These are phyloP conservation scores for Delphinapterus leucas DNA, from an alignment of 2,113 vertebrate genomes.

Conservation along the genomic window DNA sequence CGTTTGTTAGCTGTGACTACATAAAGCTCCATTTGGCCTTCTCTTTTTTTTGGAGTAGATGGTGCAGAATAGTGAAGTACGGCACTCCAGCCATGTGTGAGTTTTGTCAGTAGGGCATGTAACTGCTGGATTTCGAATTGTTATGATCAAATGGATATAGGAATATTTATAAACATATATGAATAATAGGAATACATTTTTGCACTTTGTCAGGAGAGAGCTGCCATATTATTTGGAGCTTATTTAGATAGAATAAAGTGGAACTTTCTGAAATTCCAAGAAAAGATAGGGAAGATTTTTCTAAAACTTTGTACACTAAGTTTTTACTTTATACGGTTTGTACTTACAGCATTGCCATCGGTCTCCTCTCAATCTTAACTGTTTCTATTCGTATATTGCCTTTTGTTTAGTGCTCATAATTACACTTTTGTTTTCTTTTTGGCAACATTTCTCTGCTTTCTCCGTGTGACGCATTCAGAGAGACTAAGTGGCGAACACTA, in stretches of 20 bases:
- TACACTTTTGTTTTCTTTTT: not conserved
- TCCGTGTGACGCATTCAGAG: not conserved
- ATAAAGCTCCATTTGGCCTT: not conserved
- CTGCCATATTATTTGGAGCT: not conserved
- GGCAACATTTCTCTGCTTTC: not conserved
- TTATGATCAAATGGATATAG: not conserved
- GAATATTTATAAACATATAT: not conserved
- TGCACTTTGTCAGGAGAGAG: not conserved
- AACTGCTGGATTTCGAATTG: not conserved
- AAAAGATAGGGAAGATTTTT: not conserved
- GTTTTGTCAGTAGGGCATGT: not conserved
- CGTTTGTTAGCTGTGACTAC: not conserved
- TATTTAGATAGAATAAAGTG: not conserved
- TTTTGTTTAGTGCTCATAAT: constrained; percentile 31
- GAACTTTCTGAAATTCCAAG: not conserved
- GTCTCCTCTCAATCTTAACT: not conserved
- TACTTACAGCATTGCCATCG: not conserved
- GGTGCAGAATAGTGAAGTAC: fast-evolving
- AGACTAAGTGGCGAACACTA: not conserved
- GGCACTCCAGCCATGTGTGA: not conserved
- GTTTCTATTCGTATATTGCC: not conserved
- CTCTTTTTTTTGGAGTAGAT: not conserved
- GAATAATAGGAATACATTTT: not conserved
- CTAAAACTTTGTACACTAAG: not conserved
- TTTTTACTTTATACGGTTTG: not conserved